Conservation (phyloP, 1,140 invertebrate species). For the Drosophila melanogaster region Release_6_plus_ISO1_MT NT_033777.3:17024001-17024500, state of each 20-base stretch:
- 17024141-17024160: too few relatives aligned
- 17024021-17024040: neutral
- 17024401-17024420: constrained; percentile 70
- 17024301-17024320: constrained; percentile 27
- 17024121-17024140: too few relatives aligned
- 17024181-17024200: too few relatives aligned
- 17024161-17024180: too few relatives aligned
- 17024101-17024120: too few relatives aligned
- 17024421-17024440: constrained; percentile 71
- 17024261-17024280: neutral
- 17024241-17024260: neutral
- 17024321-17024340: constrained; percentile 11
- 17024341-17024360: constrained; percentile 10
- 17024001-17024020: constrained; percentile 19
- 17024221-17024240: neutral
- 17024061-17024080: too few relatives aligned
- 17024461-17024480: constrained; percentile 35
- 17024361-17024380: constrained; percentile 48
- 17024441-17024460: constrained; percentile 48
- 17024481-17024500: constrained; percentile 30
- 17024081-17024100: too few relatives aligned
- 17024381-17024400: constrained; percentile 53
- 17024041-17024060: too few relatives aligned
- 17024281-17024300: constrained; percentile 1
- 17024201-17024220: too few relatives aligned